Conservation (phyloP, 2,888 invertebrate genomes). For the Eucera pruinosa region DNA sequence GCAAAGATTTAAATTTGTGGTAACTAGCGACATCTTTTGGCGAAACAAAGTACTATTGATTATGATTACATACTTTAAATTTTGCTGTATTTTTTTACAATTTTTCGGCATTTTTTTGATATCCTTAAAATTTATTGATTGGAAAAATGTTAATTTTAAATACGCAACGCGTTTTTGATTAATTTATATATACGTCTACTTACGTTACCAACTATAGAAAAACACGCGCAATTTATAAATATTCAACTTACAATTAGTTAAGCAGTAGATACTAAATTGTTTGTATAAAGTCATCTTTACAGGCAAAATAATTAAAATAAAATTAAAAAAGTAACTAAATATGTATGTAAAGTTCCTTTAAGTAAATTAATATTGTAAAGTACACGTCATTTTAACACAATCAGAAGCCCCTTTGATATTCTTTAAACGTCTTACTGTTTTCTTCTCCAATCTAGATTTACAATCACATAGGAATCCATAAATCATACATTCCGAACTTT, state of each 20-base stretch:
- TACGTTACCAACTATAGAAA: conserved; percentile 38
- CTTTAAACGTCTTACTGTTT: background rate
- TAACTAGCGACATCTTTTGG: conserved; percentile 31
- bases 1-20: background rate
- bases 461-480: background rate
- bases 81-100: background rate
- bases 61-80: background rate
- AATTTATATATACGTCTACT: background rate
- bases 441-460: no score
- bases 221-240: conserved; percentile 13
- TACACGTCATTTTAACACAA: background rate
- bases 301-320: background rate
- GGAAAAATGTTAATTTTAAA: no score
- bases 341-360: background rate
- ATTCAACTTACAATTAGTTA: background rate
- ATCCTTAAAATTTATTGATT: background rate
- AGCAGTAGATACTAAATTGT: background rate
- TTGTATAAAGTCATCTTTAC: background rate
- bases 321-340: background rate
- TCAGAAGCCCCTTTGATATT: background rate
- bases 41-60: background rate
- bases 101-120: background rate
- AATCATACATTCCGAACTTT: background rate
- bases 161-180: conserved; percentile 12
- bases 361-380: conserved; percentile 3